phyloP scores from a whole-genome alignment of 53 echinoderm and acorn worm genomes.

The Patiria pectinifera region DNA sequence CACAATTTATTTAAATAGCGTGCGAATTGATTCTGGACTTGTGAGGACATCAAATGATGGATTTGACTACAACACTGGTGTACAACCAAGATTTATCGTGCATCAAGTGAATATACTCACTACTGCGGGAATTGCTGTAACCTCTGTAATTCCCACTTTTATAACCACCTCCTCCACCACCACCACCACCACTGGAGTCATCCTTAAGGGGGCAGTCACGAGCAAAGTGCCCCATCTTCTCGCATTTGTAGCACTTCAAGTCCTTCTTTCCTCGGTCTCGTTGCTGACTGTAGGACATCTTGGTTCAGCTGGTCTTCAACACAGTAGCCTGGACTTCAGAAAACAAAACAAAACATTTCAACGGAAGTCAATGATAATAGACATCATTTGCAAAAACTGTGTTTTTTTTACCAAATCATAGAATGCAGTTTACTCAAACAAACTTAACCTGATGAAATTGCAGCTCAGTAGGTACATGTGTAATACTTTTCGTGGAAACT shows the following conservation, averaged over 20 bases:
- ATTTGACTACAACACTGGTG: no score
- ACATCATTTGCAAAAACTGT: no score
- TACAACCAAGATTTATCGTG: no score
- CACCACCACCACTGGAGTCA: conserved; percentile 28
- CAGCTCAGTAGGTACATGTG: no score
- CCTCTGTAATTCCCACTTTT: conserved; percentile 24
- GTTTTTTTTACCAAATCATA: no score
- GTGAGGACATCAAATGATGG: no score
- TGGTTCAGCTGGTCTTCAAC: not conserved
- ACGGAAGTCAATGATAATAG: not conserved
- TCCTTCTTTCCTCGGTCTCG: conserved; percentile 26
- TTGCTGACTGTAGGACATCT: conserved; percentile 3
- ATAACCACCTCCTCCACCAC: conserved; percentile 19
- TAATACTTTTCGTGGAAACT: no score
- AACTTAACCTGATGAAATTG: no score
- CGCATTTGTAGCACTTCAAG: conserved; percentile 29
- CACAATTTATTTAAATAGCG: no score
- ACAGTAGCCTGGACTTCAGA: not conserved
- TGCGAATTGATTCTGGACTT: no score
- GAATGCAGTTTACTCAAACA: no score
- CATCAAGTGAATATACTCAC: conserved; percentile 18
- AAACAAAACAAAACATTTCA: not conserved
- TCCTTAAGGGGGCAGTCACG: conserved; percentile 46
- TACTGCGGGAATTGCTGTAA: conserved; percentile 38
- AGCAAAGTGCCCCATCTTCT: conserved; percentile 49